Base-by-base conservation (phyloP, 1,140 invertebrate species). In the Drosophila lacertosa region DNA sequence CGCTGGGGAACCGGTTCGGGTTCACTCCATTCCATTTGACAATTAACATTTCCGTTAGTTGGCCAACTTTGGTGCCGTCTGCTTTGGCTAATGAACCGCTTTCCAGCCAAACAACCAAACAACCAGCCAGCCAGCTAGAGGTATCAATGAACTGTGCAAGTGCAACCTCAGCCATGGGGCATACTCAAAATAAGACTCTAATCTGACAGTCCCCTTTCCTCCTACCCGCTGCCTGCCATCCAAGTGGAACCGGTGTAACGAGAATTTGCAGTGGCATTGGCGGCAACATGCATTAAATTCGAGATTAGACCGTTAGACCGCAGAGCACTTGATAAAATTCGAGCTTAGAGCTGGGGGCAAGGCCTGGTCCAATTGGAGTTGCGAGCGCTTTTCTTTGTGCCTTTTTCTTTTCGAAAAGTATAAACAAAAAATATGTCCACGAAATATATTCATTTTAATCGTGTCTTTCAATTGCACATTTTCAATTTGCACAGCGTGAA, bases 41-140 rank as follows among this genome's bases (percentile, higher is more conserved):
- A 86, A 86, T 86, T 86, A 86, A 86, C 82, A 88, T 86, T 86
- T 86, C 82, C 82, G 82, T 86, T 86, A 86, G 74, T 86, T 86
- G 82, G 82, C 82, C 82, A 86, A 86, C 82, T 86, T 86, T 86
- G 82, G 82, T 88, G 82, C 48, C 77, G 82, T 86, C 82, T 88
- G 82, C 82, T 81, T 82, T 88, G 77, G 82, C 82, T 86, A 88
- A 86, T 88, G 82, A 86, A 88, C 81, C 57, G 63, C 60, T 70
- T 70, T 70, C 60, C 47, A 60, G 63, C 42, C 54, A 64, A 24
- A 24, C 11, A 33, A 9, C 32, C 33, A 44, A 22, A 7, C 33
- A 35, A 45, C 68, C 67, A 62, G 29, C 26, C n/a, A 16, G 7
- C 18, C 47, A n/a, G 26, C 13, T 18, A 51, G 13, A 18, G 44